A percentile compares a stretch with the other conserved stretches of the same genome.
Conservation (phyloP, 2,113 vertebrate genomes). For the Loxodonta africana region DNA sequence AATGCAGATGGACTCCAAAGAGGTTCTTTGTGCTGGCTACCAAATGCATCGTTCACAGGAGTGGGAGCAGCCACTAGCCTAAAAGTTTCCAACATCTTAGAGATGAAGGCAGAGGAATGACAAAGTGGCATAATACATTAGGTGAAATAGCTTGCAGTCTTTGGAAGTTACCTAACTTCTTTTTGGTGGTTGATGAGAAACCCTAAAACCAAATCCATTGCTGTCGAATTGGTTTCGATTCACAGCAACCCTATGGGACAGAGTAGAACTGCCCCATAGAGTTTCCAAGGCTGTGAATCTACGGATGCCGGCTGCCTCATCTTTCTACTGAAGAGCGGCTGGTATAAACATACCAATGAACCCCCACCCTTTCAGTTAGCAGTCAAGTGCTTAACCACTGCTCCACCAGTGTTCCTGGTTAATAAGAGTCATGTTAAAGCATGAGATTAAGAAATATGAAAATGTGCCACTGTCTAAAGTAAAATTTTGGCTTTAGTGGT, state of each 20-base stretch:
- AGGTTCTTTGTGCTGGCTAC: background rate
- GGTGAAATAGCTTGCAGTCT: background rate
- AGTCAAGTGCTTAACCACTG: too few relatives aligned
- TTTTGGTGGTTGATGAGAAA: background rate
- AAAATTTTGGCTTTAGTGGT: conserved; percentile 38
- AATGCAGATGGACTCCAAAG: background rate
- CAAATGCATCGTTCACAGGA: background rate
- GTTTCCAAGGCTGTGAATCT: too few relatives aligned
- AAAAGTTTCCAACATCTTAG: background rate
- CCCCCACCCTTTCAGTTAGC: too few relatives aligned
- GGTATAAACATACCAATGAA: too few relatives aligned
- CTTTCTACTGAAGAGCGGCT: too few relatives aligned
- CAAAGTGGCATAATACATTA: background rate
- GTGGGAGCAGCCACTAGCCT: background rate
- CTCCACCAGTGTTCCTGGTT: too few relatives aligned
- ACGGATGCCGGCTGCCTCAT: too few relatives aligned
- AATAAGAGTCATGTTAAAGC: background rate
- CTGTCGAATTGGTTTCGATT: too few relatives aligned
- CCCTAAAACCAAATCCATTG: background rate
- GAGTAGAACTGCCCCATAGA: too few relatives aligned
- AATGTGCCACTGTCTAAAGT: background rate
- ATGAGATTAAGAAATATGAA: background rate
- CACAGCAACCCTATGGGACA: too few relatives aligned
- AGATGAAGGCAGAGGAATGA: background rate
- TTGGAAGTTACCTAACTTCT: conserved; percentile 11